phyloP scores from a whole-genome alignment of 92 coral and sea anemone genomes.

The Palythoa grandis region DNA sequence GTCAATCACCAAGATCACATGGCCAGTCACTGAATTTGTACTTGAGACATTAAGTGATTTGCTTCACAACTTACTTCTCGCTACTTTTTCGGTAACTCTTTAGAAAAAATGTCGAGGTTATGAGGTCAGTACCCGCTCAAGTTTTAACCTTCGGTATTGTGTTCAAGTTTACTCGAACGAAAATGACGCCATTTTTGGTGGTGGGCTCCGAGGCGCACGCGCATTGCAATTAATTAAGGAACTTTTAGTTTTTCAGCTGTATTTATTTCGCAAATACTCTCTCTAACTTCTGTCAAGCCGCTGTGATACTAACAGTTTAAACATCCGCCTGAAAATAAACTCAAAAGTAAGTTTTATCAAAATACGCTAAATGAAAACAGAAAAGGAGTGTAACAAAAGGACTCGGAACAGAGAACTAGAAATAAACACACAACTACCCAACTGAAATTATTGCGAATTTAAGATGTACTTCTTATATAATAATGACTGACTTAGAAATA shows the following conservation, averaged over 20 bases:
- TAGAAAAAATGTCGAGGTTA: background rate
- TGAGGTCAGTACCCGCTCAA: background rate
- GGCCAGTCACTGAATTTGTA: conserved; percentile 26
- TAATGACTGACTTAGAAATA: background rate
- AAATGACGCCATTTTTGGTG: conserved; percentile 49
- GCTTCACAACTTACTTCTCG: background rate
- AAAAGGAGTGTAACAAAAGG: background rate
- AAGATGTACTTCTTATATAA: background rate
- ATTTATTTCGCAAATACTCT: conserved; percentile 71
- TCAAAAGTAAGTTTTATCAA: conserved; percentile 60
- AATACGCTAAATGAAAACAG: conserved; percentile 49
- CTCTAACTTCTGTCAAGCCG: conserved; percentile 62
- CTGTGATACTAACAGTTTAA: conserved; percentile 82
- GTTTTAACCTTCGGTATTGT: conserved; percentile 32
- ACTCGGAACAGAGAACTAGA: conserved; percentile 6
- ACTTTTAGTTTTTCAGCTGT: conserved; percentile 79
- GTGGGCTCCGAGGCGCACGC: conserved; percentile 56
- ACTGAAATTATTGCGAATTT: background rate
- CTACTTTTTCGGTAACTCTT: background rate
- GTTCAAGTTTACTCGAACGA: conserved; percentile 26
- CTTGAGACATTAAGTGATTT: background rate
- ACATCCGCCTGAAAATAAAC: conserved; percentile 81
- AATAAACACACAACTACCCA: background rate
- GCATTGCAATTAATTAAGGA: conserved; percentile 86
- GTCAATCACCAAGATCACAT: conserved; percentile 50